Base-by-base conservation (phyloP, 2,113 vertebrate species). In the Cochlearius cochlearius region DNA sequence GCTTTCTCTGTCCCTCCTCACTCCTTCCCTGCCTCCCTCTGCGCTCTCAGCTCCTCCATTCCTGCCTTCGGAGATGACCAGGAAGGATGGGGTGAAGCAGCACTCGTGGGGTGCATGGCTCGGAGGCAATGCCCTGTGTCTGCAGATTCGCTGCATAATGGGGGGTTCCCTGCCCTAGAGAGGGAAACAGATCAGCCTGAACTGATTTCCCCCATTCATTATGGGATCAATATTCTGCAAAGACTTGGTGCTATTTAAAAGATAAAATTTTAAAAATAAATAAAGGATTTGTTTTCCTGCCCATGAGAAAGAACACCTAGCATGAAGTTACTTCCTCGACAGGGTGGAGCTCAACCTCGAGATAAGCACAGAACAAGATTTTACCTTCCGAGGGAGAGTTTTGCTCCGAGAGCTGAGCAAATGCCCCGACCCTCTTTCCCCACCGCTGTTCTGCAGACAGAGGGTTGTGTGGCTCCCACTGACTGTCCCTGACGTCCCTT, bases 371-470 rank as follows among this genome's bases (percentile, higher is more conserved):
- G 25, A 41, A 0, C 6, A 14, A 63, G 59, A 59, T 60, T 85
- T 56, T 59, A 36, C 10, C 17, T 39, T 72, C 36, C 0, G 6
- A 13, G 56, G 10, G 0, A 6, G 11, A 1, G 13, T 27, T 62
- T 18, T 74, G 63, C 29, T 67, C 32, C 5, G 26, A 62, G 15
- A 76, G 29, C 62, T 5, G 23, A 75, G 36, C 0, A 0, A 52
- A 63, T 0, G 0, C 20, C 62, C 16, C 1, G 5, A 38, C 11
- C 45, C 29, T 47, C 68, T 26, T 43, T 15, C 26, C 29, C 10
- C 10, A 5, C 2, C 14, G 27, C 62, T 68, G 72, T 49, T 29
- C 0, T 0, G 66, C 32, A 60, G 39, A 27, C 3, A 27, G 26
- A 86, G 30, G 29, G 66, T 56, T 79, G 84, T 30, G 68, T 59